These are phyloP conservation scores for Tortricodes alternella DNA, from an alignment of 2,888 invertebrate genomes.

Conservation along the genomic window DNA sequence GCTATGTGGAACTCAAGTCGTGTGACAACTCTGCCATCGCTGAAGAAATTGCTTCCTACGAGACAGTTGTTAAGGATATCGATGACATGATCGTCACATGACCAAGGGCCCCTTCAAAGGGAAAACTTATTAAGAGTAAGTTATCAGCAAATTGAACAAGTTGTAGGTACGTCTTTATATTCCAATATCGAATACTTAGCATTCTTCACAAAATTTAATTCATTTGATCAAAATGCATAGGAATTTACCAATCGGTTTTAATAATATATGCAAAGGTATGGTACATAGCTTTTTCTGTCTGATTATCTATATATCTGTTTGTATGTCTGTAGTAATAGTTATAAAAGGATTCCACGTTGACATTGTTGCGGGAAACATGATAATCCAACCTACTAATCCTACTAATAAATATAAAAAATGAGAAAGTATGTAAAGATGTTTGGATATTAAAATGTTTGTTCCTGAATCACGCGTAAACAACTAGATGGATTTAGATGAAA, in stretches of 20 bases:
- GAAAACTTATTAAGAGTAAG: constrained; percentile 80
- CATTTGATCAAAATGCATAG: background rate
- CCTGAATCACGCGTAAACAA: too few relatives aligned
- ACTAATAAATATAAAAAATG: too few relatives aligned
- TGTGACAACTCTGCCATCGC: constrained; percentile 53
- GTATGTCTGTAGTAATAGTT: too few relatives aligned
- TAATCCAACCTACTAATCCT: too few relatives aligned
- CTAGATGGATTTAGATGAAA: too few relatives aligned
- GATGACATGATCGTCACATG: constrained; percentile 74
- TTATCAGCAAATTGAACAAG: constrained; percentile 26
- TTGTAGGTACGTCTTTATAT: constrained; percentile 4
- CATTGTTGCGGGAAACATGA: too few relatives aligned
- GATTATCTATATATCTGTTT: too few relatives aligned
- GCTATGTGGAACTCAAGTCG: constrained; percentile 41
- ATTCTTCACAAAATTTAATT: background rate
- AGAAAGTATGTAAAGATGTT: too few relatives aligned
- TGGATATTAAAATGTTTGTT: too few relatives aligned
- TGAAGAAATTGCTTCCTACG: constrained; percentile 84
- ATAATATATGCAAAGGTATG: too few relatives aligned
- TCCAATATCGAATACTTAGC: background rate
- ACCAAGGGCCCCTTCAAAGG: constrained; percentile 79
- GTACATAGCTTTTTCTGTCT: too few relatives aligned
- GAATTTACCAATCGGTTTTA: background rate
- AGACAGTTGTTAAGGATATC: constrained; percentile 75
- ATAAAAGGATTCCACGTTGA: too few relatives aligned